Base-by-base conservation (phyloP, 2,888 invertebrate species). In the Meliscaeva auricollis region DNA sequence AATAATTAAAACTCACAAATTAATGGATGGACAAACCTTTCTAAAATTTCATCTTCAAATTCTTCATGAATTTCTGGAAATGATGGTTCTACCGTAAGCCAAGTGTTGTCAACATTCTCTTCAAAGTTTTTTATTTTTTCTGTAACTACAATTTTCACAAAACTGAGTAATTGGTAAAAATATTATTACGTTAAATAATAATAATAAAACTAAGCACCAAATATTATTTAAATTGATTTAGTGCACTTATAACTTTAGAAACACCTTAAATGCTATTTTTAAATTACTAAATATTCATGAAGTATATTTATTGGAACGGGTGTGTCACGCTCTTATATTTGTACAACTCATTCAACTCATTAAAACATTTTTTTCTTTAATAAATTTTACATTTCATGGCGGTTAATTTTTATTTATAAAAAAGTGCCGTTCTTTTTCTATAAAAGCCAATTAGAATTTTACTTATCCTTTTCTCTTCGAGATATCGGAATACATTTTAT, bases 141-240 rank as follows among this genome's bases (percentile, higher is more conserved):
- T 64, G 64, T 64, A 64, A 64, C 64, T 64, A 62, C 46, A 62
- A 62, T 46, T 46, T 30, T 3, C 64, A 64, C 64, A 64, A n/a
- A 64, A 32, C 46, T 64, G 20, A 46, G 5, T 62, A 15, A 26
- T 4, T 30, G n/a, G 41, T 20, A 26, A 44, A 56, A 17, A 35
- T 3, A 11, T 56, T 13, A 6, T 11, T 56, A 17, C 17, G 32
- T 56, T 56, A 32, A 56, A 17, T 56, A 17, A 20, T 11, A 17
- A 35, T 17, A 11, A 13, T 56, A 5, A 15, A 17, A 32, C n/a
- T 26, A 26, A 22, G n/a, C n/a, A 20, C 48, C 26, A 26, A 26
- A 22, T 15, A 22, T 11, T 9, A 1, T 20, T 11, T 11, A 22
- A 50, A n/a, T n/a, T n/a, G n/a, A n/a, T n/a, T 50, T 50, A n/a